These are phyloP conservation scores for Drosophila arizonae DNA, from an alignment of 1,140 invertebrate species.

Conservation along the genomic window DNA sequence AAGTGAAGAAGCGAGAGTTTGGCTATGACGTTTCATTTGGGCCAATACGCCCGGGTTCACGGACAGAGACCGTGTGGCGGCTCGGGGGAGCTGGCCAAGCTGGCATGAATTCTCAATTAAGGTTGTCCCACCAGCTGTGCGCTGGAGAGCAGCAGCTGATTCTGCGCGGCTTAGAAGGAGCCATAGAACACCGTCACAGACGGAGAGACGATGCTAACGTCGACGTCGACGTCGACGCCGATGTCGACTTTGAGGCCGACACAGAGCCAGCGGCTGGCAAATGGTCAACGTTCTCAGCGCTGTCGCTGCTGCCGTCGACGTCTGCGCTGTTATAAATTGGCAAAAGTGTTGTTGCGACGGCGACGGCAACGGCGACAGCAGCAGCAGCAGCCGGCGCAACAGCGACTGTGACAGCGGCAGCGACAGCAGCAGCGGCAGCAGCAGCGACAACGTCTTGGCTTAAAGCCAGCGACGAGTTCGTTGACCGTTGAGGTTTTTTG, in stretches of 20 bases:
- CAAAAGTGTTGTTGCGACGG: constrained; percentile 36
- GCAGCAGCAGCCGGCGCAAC: constrained; percentile 13
- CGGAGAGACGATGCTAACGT: too few species aligned
- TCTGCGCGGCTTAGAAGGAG: constrained; percentile 43
- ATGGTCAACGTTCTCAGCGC: constrained; percentile 30
- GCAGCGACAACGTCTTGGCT: constrained; percentile 51
- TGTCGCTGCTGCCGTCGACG: constrained; percentile 27
- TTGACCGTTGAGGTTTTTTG: constrained; percentile 73
- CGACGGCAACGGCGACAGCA: not conserved
- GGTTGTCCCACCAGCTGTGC: constrained; percentile 49
- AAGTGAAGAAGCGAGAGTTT: constrained; percentile 74
- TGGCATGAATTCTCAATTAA: constrained; percentile 57
- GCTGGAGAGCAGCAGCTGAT: constrained; percentile 37
- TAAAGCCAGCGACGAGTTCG: constrained; percentile 66
- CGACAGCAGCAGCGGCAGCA: not conserved
- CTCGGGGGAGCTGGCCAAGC: not conserved
- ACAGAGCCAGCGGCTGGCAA: constrained; percentile 1
- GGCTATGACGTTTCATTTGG: constrained; percentile 56
- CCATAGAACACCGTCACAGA: not conserved
- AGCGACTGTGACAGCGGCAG: constrained; percentile 11
- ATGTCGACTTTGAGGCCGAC: too few species aligned
- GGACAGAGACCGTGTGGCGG: not conserved
- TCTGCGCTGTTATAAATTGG: constrained; percentile 42
- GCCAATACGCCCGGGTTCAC: constrained; percentile 1
- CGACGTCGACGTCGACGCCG: too few species aligned